Conservation (phyloP, 1,140 invertebrate genomes). For the Brachionus koreanus region DNA sequence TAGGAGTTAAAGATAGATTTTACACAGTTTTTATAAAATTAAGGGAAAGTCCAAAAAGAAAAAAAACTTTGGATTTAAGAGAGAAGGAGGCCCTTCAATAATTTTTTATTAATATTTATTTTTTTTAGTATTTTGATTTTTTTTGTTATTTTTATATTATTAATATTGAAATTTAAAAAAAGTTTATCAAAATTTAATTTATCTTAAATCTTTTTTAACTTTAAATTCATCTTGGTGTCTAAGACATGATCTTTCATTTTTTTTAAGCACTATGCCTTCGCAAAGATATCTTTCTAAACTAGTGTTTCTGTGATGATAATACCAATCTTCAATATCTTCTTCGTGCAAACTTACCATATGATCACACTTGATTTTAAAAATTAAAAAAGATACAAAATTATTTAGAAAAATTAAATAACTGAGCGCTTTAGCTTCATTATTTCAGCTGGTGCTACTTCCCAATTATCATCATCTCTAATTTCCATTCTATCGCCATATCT, state of each 20-base stretch:
- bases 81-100: too few species aligned
- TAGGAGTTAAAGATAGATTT: too few species aligned
- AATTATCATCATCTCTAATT: slow-evolving; percentile 5
- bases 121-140: too few species aligned
- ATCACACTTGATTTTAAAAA: slow-evolving; percentile 5
- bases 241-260: neutral
- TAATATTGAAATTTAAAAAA: too few species aligned
- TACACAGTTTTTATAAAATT: too few species aligned
- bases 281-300: slow-evolving; percentile 9
- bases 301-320: neutral
- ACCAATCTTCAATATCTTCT: slow-evolving; percentile 39
- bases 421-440: slow-evolving; percentile 16
- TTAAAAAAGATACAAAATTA: neutral
- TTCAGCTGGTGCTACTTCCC: slow-evolving; percentile 17
- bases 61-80: too few species aligned
- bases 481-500: slow-evolving; percentile 3
- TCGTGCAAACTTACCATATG: slow-evolving; percentile 13
- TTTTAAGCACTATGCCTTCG: neutral
- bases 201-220: neutral
- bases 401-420: neutral
- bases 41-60: too few species aligned
- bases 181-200: neutral
- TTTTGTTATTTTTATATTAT: too few species aligned
- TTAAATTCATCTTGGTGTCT: neutral
- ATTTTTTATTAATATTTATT: too few species aligned